phyloP scores from a whole-genome alignment of 2,888 invertebrate species.

The Mamestra brassicae region DNA sequence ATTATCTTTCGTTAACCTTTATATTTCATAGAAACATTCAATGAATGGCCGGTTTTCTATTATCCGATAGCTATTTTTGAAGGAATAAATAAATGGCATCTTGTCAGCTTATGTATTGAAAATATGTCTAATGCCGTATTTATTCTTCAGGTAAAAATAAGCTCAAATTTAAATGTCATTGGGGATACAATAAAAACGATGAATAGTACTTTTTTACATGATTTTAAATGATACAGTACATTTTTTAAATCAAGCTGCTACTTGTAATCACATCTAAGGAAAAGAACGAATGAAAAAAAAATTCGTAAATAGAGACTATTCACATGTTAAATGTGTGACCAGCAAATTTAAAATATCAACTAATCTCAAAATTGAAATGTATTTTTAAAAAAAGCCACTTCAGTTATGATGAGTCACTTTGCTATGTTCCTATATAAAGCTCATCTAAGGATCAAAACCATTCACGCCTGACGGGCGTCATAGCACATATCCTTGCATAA shows the following conservation, averaged over 20 bases:
- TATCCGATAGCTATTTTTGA: too few relatives aligned
- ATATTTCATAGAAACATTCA: neutral
- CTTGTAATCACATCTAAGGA: neutral
- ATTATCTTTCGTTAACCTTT: neutral
- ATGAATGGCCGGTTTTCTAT: neutral
- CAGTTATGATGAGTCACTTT: constrained; percentile 10
- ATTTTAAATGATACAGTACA: neutral
- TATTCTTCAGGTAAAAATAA: too few relatives aligned
- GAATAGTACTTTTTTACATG: too few relatives aligned
- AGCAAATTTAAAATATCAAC: constrained; percentile 1
- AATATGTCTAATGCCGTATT: too few relatives aligned
- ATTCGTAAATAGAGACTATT: constrained; percentile 5
- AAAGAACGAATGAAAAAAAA: neutral
- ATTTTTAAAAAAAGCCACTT: neutral
- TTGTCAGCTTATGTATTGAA: too few relatives aligned
- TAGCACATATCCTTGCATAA: neutral
- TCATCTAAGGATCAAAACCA: constrained; percentile 15
- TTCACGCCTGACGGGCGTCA: constrained; percentile 29
- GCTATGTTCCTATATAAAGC: constrained; percentile 31
- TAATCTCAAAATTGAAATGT: neutral
- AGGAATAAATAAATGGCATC: too few relatives aligned
- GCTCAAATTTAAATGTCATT: too few relatives aligned
- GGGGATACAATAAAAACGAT: too few relatives aligned
- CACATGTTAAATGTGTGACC: neutral
- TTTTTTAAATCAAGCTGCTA: constrained; percentile 14